These are phyloP conservation scores for Tuta absoluta DNA, from an alignment of 2,888 invertebrate genomes.

Conservation along the genomic window DNA sequence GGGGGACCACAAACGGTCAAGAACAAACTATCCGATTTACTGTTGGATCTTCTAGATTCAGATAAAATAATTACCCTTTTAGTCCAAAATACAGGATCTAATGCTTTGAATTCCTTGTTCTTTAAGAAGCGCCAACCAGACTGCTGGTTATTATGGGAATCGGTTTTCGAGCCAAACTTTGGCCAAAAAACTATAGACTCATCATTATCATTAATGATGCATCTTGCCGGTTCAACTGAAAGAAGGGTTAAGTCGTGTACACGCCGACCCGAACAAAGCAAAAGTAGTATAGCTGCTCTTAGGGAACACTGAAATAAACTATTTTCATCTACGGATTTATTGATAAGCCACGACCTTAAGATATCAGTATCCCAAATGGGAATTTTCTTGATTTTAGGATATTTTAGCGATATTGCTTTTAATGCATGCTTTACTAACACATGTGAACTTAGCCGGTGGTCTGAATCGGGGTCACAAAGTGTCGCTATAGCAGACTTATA, in stretches of 20 bases:
- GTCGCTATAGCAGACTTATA: not conserved
- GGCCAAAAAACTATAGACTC: conserved; percentile 34
- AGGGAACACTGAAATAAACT: conserved; percentile 33
- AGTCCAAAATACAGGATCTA: conserved; percentile 26
- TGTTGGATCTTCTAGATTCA: conserved; percentile 15
- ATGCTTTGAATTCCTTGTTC: not conserved
- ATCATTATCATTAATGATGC: not conserved
- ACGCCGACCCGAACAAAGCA: conserved; percentile 35
- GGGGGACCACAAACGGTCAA: conserved; percentile 24
- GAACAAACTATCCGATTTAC: conserved; percentile 24
- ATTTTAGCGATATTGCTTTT: conserved; percentile 5
- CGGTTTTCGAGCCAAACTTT: conserved; percentile 38
- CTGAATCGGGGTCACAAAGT: not conserved
- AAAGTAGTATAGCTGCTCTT: conserved; percentile 31
- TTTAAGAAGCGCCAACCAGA: conserved; percentile 32
- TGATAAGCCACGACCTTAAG: conserved; percentile 23
- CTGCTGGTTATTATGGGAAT: conserved; percentile 31
- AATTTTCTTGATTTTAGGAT: not conserved
- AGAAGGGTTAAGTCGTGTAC: conserved; percentile 40
- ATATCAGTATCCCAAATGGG: conserved; percentile 26
- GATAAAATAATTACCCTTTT: conserved; percentile 14
- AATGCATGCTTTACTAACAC: conserved; percentile 27
- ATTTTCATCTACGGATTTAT: not conserved
- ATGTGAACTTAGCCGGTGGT: conserved; percentile 12
- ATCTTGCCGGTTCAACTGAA: conserved; percentile 10